Base-by-base conservation (phyloP, 2,888 invertebrate genomes). In the Drosophila dives region DNA sequence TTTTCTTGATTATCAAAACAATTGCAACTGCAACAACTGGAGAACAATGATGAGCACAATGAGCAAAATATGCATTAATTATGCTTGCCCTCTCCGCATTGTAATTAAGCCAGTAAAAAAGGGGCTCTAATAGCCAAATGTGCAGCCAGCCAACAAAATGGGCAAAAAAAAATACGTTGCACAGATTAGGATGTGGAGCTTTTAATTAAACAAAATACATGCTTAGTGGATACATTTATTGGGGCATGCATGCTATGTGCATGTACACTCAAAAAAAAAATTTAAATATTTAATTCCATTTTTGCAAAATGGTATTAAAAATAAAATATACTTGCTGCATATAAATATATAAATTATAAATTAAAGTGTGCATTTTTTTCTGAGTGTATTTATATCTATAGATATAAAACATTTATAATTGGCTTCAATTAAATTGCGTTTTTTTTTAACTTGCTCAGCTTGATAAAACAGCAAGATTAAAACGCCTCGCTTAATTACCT, bases 31-130 rank as follows among this genome's bases (percentile, higher is more conserved):
- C 73, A 56, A 55, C 49, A 55, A 58, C 42, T 45, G 33, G 63
- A 53, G 72, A 64, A 64, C 54, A 67, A 74, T 73, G 40, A 68
- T 38, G 36, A n/a, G 53, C n/a, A 63, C 59, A 72, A 54, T 32
- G 23, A 17, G 23, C 56, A 56, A 33, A 20, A 55, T 20, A 38
- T 12, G 23, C 7, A 51, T 26, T 55, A 42, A 56, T 15, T 32
- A 23, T n/a, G n/a, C 51, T n/a, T 20, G 29, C 20, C n/a, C 29
- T 50, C 50, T 51, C 32, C 20, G 56, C 29, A 20, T 15, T 32
- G 26, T 55, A 55, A 55, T 55, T 38, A 55, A 38, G 55, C 55
- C 29, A 12, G 2, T n/a, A 53, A 33, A 34, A 53, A 12, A 42
- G 20, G 4, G 20, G 4, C 20, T 15, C 20, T 45, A 32, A 36